A percentile compares a stretch with the other conserved stretches of the same genome.
phyloP scores from a whole-genome alignment of 2,113 vertebrate species.

The Coracopsis vasa region DNA sequence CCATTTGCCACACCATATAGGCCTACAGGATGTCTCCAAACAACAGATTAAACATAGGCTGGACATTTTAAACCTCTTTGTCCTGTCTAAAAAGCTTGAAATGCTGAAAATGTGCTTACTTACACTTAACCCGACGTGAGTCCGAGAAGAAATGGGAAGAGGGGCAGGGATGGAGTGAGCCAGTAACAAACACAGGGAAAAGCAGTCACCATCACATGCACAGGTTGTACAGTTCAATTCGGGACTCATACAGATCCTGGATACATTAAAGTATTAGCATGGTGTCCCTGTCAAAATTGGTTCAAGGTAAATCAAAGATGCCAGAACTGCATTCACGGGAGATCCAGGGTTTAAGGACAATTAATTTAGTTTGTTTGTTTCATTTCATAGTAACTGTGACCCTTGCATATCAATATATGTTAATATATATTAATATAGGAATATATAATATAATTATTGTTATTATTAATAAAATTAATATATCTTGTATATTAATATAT shows the following conservation, averaged over 20 bases:
- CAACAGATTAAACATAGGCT: not conserved
- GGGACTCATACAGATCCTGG: not conserved
- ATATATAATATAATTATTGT: too few relatives aligned
- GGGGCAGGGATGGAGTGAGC: not conserved
- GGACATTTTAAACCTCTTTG: not conserved
- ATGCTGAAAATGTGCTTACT: not conserved
- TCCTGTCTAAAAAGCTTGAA: not conserved
- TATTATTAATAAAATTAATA: too few relatives aligned
- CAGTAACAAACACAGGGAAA: not conserved
- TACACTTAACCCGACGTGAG: fast-evolving
- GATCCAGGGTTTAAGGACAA: not conserved
- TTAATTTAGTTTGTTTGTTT: not conserved
- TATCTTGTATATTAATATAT: not conserved
- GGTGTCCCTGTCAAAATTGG: not conserved
- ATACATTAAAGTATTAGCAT: not conserved
- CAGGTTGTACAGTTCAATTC: not conserved
- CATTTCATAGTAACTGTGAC: not conserved
- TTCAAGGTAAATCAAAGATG: not conserved
- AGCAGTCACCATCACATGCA: not conserved
- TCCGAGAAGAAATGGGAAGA: not conserved
- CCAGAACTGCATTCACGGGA: fast-evolving
- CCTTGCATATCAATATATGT: not conserved
- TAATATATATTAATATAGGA: too few relatives aligned
- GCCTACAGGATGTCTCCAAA: not conserved
- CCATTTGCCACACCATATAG: not conserved